Base-by-base conservation (phyloP, 2,113 vertebrate genomes). In the Actinemys pallida region DNA sequence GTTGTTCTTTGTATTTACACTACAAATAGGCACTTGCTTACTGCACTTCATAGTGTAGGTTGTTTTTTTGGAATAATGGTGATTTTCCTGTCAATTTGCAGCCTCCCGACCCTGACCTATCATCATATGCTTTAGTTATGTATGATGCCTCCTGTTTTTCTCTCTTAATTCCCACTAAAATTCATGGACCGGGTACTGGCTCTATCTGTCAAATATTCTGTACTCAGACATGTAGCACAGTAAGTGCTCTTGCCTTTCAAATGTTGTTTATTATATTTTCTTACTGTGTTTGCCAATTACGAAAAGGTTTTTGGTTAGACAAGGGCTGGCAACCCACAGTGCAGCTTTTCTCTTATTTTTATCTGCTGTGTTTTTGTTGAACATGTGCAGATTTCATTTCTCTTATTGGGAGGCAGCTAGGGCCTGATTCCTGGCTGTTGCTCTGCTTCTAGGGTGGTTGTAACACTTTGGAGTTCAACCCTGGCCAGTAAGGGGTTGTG, bases 301-400 rank as follows among this genome's bases (percentile, higher is more conserved):
- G 82, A 69, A 94, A 91, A 86, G 69, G 14, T 86, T 94, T 94
- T 91, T 84, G 19, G 86, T 93, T 57, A 97, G 92, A 86, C 76
- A 81, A 83, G 86, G 84, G 92, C 5, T 27, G 76, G 81, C 19
- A 78, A 88, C 94, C 49, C 6, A 53, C 22, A 47, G 47, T 0
- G 1, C 42, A 35, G 53, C 14, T 92, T 8, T 1, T 89, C 59
- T 76, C 1, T 56, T 11, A 3, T 49, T 93, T 92, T 82, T 90
- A 56, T 53, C 49, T 85, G 62, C 45, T 6, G 3, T 81, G 82
- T 1, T 95, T 94, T 62, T 89, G 84, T 89, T 88, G 80, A 56
- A 27, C 47, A 17, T 35, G 47, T 8, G 81, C 56, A 83, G 54
- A 81, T 39, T 89, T 1, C 2, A 78, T 45, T 47, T 78, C 42